Conservation (phyloP, 1,140 invertebrate species). For the Andrena cerasifolii region DNA sequence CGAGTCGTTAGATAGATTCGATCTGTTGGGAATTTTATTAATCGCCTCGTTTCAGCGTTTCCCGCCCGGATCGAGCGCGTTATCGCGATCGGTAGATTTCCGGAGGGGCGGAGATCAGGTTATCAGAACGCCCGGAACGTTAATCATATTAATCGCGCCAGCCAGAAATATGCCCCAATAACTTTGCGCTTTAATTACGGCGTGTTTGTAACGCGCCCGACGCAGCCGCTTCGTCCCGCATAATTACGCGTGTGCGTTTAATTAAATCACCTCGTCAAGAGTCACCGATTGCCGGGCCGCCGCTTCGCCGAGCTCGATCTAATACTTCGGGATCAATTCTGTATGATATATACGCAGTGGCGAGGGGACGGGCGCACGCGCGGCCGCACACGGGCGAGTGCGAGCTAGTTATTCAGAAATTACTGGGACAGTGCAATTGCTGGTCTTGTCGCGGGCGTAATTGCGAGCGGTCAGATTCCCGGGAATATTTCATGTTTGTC, state of each 20-base stretch:
- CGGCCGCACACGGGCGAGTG: background rate
- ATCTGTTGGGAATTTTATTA: background rate
- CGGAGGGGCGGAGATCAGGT: background rate
- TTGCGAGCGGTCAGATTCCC: background rate
- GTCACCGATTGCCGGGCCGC: slow-evolving; percentile 9
- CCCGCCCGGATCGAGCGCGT: background rate
- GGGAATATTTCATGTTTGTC: background rate
- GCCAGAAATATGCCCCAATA: slow-evolving; percentile 40
- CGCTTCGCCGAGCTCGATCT: background rate
- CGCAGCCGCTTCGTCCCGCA: background rate
- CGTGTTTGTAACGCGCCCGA: slow-evolving; percentile 10
- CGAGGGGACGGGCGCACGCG: no score
- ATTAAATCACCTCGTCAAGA: slow-evolving; percentile 39
- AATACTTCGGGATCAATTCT: slow-evolving; percentile 29
- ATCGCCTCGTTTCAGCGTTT: background rate
- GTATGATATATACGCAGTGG: slow-evolving; percentile 1
- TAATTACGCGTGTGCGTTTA: slow-evolving; percentile 37
- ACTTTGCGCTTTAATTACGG: slow-evolving; percentile 39
- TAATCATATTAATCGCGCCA: slow-evolving; percentile 15
- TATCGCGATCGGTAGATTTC: slow-evolving; percentile 15
- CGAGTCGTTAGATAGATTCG: background rate
- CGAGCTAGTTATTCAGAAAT: slow-evolving; percentile 27
- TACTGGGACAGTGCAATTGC: background rate
- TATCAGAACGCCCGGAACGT: background rate
- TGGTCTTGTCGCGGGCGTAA: background rate